Conservation (phyloP, 2,113 vertebrate species). For the Murina feae region DNA sequence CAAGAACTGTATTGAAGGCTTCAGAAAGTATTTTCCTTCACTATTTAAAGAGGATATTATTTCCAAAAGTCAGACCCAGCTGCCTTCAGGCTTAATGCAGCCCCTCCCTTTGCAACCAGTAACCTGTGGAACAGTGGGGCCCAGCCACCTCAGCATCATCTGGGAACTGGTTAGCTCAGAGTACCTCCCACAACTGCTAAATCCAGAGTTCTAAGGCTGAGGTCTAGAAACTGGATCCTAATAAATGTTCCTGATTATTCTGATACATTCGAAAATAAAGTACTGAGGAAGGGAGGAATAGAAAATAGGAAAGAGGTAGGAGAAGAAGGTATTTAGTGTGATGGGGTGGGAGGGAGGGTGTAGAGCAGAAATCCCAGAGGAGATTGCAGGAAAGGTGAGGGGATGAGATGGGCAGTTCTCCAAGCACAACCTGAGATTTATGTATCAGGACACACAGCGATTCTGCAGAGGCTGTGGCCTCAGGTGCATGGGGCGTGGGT, state of each 20-base stretch:
- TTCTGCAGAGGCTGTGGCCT: too few species aligned
- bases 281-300: background rate
- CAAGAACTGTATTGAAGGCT: background rate
- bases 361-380: background rate
- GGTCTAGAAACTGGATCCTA: background rate
- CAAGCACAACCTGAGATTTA: background rate
- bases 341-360: background rate
- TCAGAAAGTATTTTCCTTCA: background rate
- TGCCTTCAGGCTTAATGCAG: background rate
- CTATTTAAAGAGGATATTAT: background rate
- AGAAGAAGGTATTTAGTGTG: too few species aligned
- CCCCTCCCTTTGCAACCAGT: rapidly evolving
- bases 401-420: background rate
- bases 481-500: too few species aligned
- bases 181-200: background rate
- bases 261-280: background rate
- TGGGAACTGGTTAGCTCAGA: background rate
- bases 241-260: background rate
- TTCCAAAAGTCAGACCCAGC: background rate
- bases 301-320: background rate
- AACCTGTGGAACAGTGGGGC: background rate
- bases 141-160: background rate
- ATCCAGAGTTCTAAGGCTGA: background rate
- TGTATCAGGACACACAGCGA: background rate
- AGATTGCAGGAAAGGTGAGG: too few species aligned